Evolutionary conservation across 2,113 vertebrate genomes (phyloP).

Genomic region (Calypte anna): DNA sequence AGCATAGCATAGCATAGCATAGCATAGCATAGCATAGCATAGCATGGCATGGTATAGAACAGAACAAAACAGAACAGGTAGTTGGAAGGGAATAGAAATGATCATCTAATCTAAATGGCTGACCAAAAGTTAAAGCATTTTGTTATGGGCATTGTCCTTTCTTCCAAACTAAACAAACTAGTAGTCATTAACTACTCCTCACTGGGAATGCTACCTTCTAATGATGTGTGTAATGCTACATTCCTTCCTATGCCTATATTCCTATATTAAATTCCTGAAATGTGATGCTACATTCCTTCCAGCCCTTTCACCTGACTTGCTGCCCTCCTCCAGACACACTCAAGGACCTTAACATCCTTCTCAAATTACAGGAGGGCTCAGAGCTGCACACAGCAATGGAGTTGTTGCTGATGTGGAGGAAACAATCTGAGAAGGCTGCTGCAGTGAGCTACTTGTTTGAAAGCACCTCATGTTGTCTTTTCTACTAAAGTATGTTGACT

Average conservation of each 20-base stretch:
- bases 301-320: neutral
- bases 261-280: too few relatives aligned
- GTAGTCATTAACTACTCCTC: too few relatives aligned
- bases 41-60: too few relatives aligned
- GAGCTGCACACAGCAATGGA: neutral
- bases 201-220: too few relatives aligned
- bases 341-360: neutral
- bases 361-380: neutral
- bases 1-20: neutral
- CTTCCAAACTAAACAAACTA: neutral
- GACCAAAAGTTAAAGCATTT: neutral
- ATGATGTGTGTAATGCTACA: too few relatives aligned
- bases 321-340: neutral
- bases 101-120: neutral
- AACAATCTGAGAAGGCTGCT: fast-evolving
- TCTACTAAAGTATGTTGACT: neutral
- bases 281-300: neutral
- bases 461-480: neutral
- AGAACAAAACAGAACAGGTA: too few relatives aligned
- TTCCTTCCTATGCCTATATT: too few relatives aligned
- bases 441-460: neutral
- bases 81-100: neutral
- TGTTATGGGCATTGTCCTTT: neutral
- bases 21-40: neutral
- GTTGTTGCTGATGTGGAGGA: neutral